Conservation (phyloP, 2,888 invertebrate genomes). For the Boloria euphrosyne region DNA sequence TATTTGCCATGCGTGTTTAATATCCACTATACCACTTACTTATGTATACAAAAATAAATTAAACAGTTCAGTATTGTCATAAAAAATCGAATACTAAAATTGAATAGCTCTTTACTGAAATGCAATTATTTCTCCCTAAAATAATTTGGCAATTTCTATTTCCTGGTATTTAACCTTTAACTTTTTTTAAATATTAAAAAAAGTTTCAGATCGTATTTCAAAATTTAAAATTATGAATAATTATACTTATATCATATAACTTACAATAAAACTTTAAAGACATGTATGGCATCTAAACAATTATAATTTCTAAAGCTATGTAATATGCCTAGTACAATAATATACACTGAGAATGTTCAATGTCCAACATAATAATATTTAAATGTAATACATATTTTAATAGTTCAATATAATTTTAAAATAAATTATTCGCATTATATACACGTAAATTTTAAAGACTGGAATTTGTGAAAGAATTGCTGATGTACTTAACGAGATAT, state of each 20-base stretch:
- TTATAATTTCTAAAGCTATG: too few species aligned
- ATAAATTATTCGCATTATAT: background rate
- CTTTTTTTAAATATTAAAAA: constrained; percentile 29
- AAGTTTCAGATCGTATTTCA: constrained; percentile 13
- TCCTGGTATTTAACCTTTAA: constrained; percentile 21
- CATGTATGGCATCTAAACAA: too few species aligned
- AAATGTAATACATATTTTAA: too few species aligned
- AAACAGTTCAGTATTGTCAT: constrained; percentile 1
- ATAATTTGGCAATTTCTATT: constrained; percentile 33
- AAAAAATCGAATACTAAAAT: background rate
- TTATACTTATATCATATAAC: too few species aligned
- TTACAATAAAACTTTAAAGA: too few species aligned
- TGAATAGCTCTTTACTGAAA: constrained; percentile 19
- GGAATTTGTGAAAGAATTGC: background rate
- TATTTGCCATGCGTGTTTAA: background rate
- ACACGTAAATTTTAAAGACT: constrained; percentile 2
- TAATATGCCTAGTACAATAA: too few species aligned
- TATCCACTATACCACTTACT: too few species aligned
- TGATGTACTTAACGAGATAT: constrained; percentile 2
- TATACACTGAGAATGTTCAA: too few species aligned
- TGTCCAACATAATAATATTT: too few species aligned
- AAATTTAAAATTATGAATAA: too few species aligned
- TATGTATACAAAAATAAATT: background rate
- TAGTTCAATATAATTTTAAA: constrained; percentile 1
- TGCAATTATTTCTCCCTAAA: constrained; percentile 34